Conservation (phyloP, 2,113 vertebrate species). For the Amblyornis subalaris region DNA sequence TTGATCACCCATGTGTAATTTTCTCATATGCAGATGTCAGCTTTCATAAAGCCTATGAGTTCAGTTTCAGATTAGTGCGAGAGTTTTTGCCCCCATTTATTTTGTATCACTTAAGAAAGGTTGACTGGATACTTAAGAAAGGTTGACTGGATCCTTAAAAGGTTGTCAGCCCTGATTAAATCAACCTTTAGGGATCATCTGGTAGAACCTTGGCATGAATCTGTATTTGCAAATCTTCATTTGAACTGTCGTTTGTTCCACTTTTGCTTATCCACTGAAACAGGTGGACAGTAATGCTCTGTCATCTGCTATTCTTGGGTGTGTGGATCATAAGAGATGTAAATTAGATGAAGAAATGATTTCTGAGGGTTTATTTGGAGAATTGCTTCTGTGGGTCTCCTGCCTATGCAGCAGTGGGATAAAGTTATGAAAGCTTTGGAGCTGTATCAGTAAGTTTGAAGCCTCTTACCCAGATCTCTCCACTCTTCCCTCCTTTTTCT, state of each 20-base stretch:
- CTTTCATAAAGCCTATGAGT: background rate
- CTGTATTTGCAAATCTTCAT: background rate
- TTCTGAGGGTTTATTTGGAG: background rate
- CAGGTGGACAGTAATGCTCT: background rate
- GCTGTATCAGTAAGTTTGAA: background rate
- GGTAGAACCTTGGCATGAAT: background rate
- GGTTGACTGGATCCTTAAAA: background rate
- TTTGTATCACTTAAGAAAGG: background rate
- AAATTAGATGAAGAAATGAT: background rate
- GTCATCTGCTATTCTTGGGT: background rate
- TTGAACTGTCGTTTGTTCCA: background rate
- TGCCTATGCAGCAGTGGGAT: background rate
- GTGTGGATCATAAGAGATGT: background rate
- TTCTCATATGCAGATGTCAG: background rate
- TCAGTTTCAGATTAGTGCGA: background rate
- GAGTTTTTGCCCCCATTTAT: background rate
- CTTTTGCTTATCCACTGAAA: background rate
- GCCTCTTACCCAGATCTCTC: background rate
- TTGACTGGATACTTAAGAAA: background rate
- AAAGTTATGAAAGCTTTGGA: background rate
- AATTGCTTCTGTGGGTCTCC: background rate
- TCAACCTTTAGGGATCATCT: background rate
- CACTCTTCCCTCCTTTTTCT: background rate
- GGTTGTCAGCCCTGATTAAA: background rate
- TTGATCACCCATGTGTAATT: background rate